Conservation (phyloP, 2,888 invertebrate species). For the Frankliniella fusca region DNA sequence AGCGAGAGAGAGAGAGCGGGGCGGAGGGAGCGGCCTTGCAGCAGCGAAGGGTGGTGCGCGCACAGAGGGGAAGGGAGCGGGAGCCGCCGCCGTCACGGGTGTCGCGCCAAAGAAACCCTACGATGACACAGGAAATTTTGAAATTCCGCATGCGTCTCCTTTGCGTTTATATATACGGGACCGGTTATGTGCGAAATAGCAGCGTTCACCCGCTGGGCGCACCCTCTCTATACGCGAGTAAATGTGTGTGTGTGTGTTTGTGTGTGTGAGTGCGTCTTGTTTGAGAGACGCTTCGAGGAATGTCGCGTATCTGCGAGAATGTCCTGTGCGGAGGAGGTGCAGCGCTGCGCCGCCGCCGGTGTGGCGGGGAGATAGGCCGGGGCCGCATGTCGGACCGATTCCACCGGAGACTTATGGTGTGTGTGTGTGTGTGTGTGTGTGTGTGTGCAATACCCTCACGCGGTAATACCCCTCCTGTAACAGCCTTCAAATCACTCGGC, state of each 20-base stretch:
- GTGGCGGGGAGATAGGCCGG: not conserved
- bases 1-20: too few relatives aligned
- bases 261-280: not conserved
- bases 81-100: too few relatives aligned
- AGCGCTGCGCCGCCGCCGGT: not conserved
- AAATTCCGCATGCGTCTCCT: too few relatives aligned
- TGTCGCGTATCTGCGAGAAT: slow-evolving; percentile 6
- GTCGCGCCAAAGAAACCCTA: too few relatives aligned
- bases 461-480: not conserved
- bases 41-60: too few relatives aligned
- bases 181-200: too few relatives aligned
- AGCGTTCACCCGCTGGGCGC: too few relatives aligned
- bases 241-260: not conserved
- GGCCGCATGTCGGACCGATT: not conserved
- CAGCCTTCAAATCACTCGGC: not conserved
- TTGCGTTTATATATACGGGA: too few relatives aligned
- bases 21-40: too few relatives aligned
- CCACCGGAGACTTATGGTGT: not conserved
- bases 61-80: too few relatives aligned
- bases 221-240: not conserved
- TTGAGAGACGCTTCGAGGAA: not conserved
- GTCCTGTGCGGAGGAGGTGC: not conserved
- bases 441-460: too few relatives aligned
- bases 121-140: too few relatives aligned
- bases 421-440: not conserved